Percentiles rank a stretch among this genome's conserved stretches.
phyloP scores from a whole-genome alignment of 2,888 invertebrate species.

The Gryllus longicercus region DNA sequence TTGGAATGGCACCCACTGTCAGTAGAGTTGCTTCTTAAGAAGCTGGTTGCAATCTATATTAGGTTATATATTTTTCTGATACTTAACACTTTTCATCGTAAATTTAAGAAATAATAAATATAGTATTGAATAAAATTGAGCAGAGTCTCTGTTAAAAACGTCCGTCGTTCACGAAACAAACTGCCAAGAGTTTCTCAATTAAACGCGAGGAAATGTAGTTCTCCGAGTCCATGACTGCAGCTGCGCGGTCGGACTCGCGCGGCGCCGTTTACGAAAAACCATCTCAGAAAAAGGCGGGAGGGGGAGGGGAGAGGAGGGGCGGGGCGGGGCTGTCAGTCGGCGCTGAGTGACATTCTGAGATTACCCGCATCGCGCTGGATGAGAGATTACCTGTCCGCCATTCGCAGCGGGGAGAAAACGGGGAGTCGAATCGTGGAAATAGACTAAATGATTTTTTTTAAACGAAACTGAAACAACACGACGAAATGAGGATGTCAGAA shows the following conservation, averaged over 20 bases:
- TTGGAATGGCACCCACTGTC: no score
- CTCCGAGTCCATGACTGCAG: not conserved
- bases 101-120: no score
- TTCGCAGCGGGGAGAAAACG: not conserved
- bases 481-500: no score
- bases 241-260: not conserved
- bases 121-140: no score
- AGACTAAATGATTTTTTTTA: not conserved
- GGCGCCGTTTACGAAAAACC: not conserved
- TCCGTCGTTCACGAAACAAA: no score
- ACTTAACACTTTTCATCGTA: no score
- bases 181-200: no score
- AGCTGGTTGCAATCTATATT: no score
- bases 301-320: no score
- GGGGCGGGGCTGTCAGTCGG: not conserved
- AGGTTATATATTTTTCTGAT: no score
- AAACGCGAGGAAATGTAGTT: not conserved
- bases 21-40: no score
- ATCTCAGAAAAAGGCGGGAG: not conserved
- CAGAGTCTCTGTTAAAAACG: no score
- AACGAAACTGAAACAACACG: not conserved
- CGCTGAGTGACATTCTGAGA: not conserved
- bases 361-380: not conserved
- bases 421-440: not conserved
- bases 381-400: not conserved